Base-by-base conservation (phyloP, 2,113 vertebrate genomes). In the Semicossyphus pulcher region DNA sequence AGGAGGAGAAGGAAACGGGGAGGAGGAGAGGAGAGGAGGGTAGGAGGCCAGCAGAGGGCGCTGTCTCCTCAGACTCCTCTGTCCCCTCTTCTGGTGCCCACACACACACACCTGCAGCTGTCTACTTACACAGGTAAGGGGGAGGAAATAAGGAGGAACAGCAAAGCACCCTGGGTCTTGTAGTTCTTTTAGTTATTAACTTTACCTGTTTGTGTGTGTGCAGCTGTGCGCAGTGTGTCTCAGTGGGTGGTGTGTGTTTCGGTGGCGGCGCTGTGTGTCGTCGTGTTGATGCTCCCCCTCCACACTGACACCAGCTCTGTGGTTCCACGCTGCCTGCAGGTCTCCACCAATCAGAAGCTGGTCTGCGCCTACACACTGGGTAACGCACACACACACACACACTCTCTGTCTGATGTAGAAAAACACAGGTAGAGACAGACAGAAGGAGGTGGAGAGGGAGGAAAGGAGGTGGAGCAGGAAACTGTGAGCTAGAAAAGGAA, bases 281-380 rank as follows among this genome's bases (percentile, higher is more conserved):
- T 58, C 0, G 73, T 85, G 21, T 42, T 81, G 53, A 69, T 81
- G 78, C 78, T 85, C 42, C 83, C 72, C 42, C 73, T 73, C 11
- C 68, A 85, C 52, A 26, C 45, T 1, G 77, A 77, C 4, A 65
- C 23, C 39, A 20, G 37, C 48, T 56, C 78, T 0, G 9, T 73
- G 60, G 83, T 83, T 71, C 81, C 81, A 56, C 48, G 2, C 48
- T 83, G 65, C 36, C 76, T 83, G 16, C 81, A 79, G 14, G 76
- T 83, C 41, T 79, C 81, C 28, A 57, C 76, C 76, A 79, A 75
- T 64, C 81, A 75, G 81, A 83, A 83, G 5, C 71, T 83, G n/a
- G 81, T 49, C 58, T 71, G 76, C 0, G 76, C 76, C 23, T 83
- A 79, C 59, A 71, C 48, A 8, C 70, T 83, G 14, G 81, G 81